Conservation (phyloP, 2,888 invertebrate genomes). For the Punctoribates punctum region DNA sequence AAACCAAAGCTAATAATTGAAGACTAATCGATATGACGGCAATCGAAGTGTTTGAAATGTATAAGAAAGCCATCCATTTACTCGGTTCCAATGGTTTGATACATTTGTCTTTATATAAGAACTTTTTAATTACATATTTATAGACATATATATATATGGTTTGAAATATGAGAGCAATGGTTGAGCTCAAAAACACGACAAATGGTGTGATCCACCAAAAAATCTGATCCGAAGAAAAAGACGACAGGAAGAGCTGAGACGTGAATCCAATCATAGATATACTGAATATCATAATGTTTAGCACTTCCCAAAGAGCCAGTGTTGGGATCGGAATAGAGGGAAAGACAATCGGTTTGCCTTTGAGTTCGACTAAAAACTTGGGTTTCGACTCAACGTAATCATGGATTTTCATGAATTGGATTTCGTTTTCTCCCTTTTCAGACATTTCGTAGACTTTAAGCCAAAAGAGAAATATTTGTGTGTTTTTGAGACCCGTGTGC, state of each 20-base stretch:
- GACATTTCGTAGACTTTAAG: background rate
- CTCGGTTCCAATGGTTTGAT: background rate
- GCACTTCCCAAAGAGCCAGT: background rate
- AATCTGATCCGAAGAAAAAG: background rate
- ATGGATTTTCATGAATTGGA: conserved; percentile 6
- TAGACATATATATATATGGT: background rate
- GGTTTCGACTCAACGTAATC: background rate
- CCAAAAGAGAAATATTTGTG: conserved; percentile 5
- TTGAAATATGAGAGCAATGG: background rate
- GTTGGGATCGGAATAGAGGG: background rate
- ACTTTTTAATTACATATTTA: background rate
- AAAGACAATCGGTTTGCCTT: background rate
- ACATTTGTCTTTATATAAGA: background rate
- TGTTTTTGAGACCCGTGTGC: background rate
- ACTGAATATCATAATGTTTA: background rate
- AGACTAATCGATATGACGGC: background rate
- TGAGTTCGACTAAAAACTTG: background rate
- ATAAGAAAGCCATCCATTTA: background rate
- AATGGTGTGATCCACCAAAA: background rate
- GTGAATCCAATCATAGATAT: background rate
- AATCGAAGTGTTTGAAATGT: no score
- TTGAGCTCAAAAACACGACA: background rate
- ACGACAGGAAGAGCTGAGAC: background rate
- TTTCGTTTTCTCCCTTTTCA: background rate
- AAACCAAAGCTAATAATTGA: background rate